Base-by-base conservation (phyloP, 1,140 invertebrate species). In the Drosophila repletoides region DNA sequence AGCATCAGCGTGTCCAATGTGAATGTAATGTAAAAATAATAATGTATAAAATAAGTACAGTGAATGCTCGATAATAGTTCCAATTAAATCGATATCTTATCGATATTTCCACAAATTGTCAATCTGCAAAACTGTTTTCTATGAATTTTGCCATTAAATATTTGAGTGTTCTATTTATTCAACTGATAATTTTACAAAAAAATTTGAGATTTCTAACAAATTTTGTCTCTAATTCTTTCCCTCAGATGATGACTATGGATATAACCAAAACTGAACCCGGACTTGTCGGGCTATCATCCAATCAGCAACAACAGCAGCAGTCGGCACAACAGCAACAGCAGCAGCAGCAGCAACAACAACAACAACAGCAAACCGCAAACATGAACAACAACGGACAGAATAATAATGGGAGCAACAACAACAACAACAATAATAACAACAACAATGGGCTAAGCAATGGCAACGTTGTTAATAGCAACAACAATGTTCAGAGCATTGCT, bases 191-290 rank as follows among this genome's bases (percentile, higher is more conserved):
- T n/a, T n/a, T n/a, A n/a, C n/a, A n/a, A n/a, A n/a, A n/a, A n/a
- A n/a, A n/a, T n/a, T n/a, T n/a, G n/a, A n/a, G n/a, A n/a, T n/a
- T n/a, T n/a, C n/a, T n/a, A n/a, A n/a, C n/a, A n/a, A n/a, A n/a
- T 3, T 17, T 5, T 14, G 4, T 10, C 3, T 24, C 1, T 6
- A 3, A 7, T 1, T 19, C 15, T 26, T 2, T 15, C 3, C 64
- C 28, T 1, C 46, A 90, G 80, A 94, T 93, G 92, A 94, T 94
- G 93, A 94, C 93, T 91, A 94, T 94, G 93, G 93, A 94, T 91
- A 93, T 94, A 90, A 94, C 93, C 88, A 93, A 93, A 91, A 92
- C 92, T 88, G 93, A 93, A 90, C 91, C 92, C 79, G 87, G 80
- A 61, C 80, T 84, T 24, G 72, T 76, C 87, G 88, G 88, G 81